Evolutionary conservation across 2,113 vertebrate species (phyloP).

Genomic region (Rhipidura dahli): DNA sequence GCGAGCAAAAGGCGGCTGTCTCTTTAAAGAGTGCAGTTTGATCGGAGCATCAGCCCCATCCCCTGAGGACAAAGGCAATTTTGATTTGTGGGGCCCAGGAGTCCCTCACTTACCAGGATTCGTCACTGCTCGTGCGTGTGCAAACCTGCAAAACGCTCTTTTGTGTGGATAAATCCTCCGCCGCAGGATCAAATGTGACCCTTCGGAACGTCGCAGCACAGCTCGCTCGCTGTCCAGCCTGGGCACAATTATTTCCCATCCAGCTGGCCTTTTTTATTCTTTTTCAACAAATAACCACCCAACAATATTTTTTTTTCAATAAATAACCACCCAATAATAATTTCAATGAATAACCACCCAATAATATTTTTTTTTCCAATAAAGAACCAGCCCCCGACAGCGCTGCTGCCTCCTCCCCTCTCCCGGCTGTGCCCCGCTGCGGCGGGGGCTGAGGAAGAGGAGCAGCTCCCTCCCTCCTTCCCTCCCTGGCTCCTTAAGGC

Average conservation of each 20-base stretch:
- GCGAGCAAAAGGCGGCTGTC: neutral
- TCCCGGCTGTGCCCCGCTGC: neutral
- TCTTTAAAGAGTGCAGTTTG: slow-evolving; percentile 56
- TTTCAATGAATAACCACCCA: neutral
- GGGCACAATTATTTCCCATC: neutral
- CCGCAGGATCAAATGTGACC: neutral
- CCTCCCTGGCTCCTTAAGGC: too few relatives aligned
- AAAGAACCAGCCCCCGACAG: neutral
- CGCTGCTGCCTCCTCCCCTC: neutral
- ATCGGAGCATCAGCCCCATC: slow-evolving; percentile 40
- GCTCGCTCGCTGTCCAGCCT: neutral
- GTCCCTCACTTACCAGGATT: slow-evolving; percentile 36
- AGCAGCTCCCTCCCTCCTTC: neutral
- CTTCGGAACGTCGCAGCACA: neutral
- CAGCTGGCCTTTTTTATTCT: neutral
- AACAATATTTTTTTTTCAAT: too few relatives aligned
- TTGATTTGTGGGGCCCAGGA: slow-evolving; percentile 64
- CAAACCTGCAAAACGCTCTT: slow-evolving; percentile 55
- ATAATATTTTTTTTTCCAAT: too few relatives aligned
- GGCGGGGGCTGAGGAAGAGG: slow-evolving; percentile 51
- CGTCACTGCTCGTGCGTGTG: slow-evolving; percentile 4
- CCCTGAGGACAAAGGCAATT: slow-evolving; percentile 56
- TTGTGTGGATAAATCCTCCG: slow-evolving; percentile 35
- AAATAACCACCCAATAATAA: too few relatives aligned
- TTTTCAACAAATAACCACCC: neutral